A percentile compares a stretch with the other conserved stretches of the same genome.
Evolutionary conservation across 2,797 vertebrate species (phyloP).

Genomic region (Ctenochaetus hawaiiensis): DNA sequence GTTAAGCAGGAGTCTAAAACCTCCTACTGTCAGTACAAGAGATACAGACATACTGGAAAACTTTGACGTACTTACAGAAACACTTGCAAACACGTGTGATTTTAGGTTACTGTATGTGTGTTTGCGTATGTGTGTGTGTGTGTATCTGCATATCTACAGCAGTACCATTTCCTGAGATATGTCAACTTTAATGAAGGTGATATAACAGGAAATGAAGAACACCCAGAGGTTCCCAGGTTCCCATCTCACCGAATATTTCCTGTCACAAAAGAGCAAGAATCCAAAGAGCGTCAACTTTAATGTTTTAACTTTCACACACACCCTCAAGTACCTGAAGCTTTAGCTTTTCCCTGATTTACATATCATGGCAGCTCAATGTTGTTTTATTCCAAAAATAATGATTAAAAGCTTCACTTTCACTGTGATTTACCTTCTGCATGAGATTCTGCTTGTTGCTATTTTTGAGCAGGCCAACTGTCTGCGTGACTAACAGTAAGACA

Average conservation of each 20-base stretch:
- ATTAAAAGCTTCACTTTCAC: neutral
- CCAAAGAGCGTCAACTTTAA: neutral
- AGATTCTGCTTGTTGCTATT: slow-evolving; percentile 18
- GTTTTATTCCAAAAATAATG: neutral
- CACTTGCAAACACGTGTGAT: slow-evolving; percentile 59
- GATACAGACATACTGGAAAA: slow-evolving; percentile 39
- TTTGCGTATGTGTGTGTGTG: slow-evolving; percentile 13
- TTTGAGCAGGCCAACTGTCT: slow-evolving; percentile 15
- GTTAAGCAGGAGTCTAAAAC: slow-evolving; percentile 37
- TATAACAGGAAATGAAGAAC: slow-evolving; percentile 50
- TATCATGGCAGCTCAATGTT: neutral
- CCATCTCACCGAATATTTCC: slow-evolving; percentile 19
- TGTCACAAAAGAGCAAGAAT: slow-evolving; percentile 25
- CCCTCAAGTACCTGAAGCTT: neutral
- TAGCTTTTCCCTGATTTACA: slow-evolving; percentile 2
- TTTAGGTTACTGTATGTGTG: slow-evolving; percentile 1
- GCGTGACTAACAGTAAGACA: neutral
- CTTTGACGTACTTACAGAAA: slow-evolving; percentile 67
- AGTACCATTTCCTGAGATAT: slow-evolving; percentile 24
- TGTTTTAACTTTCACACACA: neutral
- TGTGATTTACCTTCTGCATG: neutral
- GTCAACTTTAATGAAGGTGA: slow-evolving; percentile 39
- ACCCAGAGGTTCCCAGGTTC: slow-evolving; percentile 13
- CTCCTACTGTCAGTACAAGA: slow-evolving; percentile 56
- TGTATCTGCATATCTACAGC: slow-evolving; percentile 11